These are phyloP conservation scores for Pammene fasciana DNA, from an alignment of 2,888 invertebrate genomes.

Conservation along the genomic window DNA sequence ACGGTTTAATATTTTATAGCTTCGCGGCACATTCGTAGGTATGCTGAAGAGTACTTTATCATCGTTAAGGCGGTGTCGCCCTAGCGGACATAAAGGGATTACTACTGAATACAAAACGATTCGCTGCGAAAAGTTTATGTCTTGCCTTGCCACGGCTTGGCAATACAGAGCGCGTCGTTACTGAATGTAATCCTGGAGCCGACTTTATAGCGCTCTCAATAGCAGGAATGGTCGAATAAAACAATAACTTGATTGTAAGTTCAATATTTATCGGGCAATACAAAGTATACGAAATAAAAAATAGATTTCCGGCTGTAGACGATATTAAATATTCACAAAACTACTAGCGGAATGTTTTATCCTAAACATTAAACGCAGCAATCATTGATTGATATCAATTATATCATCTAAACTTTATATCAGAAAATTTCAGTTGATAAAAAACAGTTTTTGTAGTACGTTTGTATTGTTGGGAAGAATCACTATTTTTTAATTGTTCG, in stretches of 20 bases:
- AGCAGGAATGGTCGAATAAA: constrained; percentile 1
- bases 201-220: constrained; percentile 20
- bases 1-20: constrained; percentile 39
- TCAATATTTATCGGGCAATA: constrained; percentile 1
- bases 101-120: constrained; percentile 43
- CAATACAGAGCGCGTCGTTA: constrained; percentile 21
- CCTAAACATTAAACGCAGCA: too few species aligned
- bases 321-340: neutral
- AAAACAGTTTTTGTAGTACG: too few species aligned
- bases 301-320: neutral
- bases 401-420: too few species aligned
- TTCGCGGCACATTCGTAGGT: constrained; percentile 38
- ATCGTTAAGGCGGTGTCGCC: constrained; percentile 41
- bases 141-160: constrained; percentile 26
- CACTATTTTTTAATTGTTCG: too few species aligned
- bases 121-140: constrained; percentile 42
- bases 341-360: too few species aligned
- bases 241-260: constrained; percentile 23
- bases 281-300: neutral
- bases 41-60: constrained; percentile 36
- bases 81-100: constrained; percentile 43
- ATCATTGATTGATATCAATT: too few species aligned
- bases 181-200: constrained; percentile 30
- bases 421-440: too few species aligned
- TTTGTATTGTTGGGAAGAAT: too few species aligned